Conservation (phyloP, 2,797 vertebrate genomes). For the Pteropus rufus region DNA sequence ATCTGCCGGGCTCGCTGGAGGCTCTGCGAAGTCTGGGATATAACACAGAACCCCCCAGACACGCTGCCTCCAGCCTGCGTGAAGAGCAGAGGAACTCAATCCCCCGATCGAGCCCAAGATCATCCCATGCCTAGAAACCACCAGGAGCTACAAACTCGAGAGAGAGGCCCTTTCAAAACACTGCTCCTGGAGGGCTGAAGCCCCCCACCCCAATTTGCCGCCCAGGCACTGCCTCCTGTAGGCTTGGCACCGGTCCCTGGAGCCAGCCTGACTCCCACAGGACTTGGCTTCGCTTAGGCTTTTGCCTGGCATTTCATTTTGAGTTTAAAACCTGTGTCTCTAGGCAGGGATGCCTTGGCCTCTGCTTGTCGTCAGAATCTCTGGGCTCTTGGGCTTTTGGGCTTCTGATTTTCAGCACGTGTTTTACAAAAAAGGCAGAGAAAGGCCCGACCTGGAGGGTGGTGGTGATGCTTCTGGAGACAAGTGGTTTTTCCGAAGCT, state of each 20-base stretch:
- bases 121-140: rapidly evolving
- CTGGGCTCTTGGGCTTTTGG: background rate
- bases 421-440: background rate
- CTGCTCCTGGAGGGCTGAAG: background rate
- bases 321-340: background rate
- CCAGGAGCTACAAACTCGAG: background rate
- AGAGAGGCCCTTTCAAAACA: background rate
- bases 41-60: background rate
- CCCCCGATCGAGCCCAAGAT: background rate
- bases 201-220: background rate
- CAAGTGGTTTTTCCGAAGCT: background rate
- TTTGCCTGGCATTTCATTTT: background rate
- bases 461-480: background rate
- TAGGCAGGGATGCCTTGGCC: background rate
- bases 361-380: background rate
- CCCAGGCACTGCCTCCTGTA: background rate
- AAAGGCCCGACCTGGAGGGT: rapidly evolving
- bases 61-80: background rate
- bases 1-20: slow-evolving; percentile 58
- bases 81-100: background rate
- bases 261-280: background rate
- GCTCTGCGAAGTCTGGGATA: background rate
- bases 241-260: background rate
- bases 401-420: background rate
- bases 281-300: background rate